Percentiles rank a stretch among this genome's conserved stretches.
Evolutionary conservation across 2,797 vertebrate genomes (phyloP).

Genomic region (Sebastes goodei): DNA sequence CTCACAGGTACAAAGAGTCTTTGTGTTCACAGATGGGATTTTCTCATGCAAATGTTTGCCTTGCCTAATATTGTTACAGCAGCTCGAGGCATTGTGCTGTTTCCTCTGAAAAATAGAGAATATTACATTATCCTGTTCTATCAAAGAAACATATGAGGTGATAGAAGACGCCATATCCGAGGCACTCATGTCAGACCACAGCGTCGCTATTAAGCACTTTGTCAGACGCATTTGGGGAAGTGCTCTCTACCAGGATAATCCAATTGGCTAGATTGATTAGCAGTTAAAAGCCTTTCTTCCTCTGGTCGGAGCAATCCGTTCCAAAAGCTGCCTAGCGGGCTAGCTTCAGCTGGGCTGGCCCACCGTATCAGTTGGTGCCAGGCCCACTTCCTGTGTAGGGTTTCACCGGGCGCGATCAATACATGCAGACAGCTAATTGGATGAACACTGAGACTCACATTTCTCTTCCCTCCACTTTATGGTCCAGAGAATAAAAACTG

Average conservation of each 20-base stretch:
- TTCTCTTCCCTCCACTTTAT: conserved; percentile 69
- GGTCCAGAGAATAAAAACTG: conserved; percentile 63
- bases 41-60: conserved; percentile 60
- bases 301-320: conserved; percentile 68
- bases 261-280: conserved; percentile 80
- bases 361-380: conserved; percentile 73
- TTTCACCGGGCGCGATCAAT: conserved; percentile 78
- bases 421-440: conserved; percentile 77
- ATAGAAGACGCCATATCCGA: conserved; percentile 70
- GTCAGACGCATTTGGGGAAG: conserved; percentile 77
- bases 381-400: conserved; percentile 78
- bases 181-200: conserved; percentile 76
- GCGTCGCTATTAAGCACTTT: conserved; percentile 80
- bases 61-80: conserved; percentile 43
- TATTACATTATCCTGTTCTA: conserved; percentile 49
- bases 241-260: conserved; percentile 76
- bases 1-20: conserved; percentile 56
- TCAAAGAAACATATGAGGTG: conserved; percentile 66
- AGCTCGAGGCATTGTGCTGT: conserved; percentile 39
- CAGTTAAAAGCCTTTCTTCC: conserved; percentile 83
- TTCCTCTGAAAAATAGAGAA: conserved; percentile 38
- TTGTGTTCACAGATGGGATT: conserved; percentile 64
- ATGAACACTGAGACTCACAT: conserved; percentile 77
- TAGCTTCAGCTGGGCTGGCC: conserved; percentile 60
- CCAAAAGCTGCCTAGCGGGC: conserved; percentile 73